Percentiles rank a stretch among this genome's conserved stretches.
Evolutionary conservation across 2,888 invertebrate genomes (phyloP).

Genomic region (Plebejus melissa): DNA sequence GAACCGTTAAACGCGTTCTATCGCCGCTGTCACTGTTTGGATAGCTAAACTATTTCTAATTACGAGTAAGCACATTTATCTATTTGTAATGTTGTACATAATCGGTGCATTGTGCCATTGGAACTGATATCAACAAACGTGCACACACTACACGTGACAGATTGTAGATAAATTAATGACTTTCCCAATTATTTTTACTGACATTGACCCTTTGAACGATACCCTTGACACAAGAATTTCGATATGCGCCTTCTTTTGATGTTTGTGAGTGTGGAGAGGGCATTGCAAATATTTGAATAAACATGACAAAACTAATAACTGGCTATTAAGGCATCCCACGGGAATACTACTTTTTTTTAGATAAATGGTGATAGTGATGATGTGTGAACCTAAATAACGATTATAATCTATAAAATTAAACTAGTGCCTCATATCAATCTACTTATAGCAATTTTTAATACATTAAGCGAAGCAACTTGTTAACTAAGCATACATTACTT

Average conservation of each 20-base stretch:
- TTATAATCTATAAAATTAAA: not conserved
- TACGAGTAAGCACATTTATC: not conserved
- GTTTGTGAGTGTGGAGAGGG: not conserved
- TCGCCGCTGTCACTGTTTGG: not conserved
- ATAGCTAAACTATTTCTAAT: not conserved
- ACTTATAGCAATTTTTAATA: not conserved
- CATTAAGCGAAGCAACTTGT: not conserved
- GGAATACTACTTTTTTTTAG: too few relatives aligned
- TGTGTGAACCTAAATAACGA: not conserved
- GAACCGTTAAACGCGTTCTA: not conserved
- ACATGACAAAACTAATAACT: not conserved
- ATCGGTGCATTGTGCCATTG: not conserved
- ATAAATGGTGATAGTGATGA: too few relatives aligned
- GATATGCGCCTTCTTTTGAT: not conserved
- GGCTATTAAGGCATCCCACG: too few relatives aligned
- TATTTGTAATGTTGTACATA: not conserved
- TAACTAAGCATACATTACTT: not conserved
- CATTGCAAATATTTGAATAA: not conserved
- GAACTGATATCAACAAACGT: not conserved
- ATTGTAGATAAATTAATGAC: slow-evolving; percentile 7
- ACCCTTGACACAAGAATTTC: not conserved
- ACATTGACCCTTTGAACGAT: not conserved
- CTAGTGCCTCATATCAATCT: not conserved
- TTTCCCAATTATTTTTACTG: slow-evolving; percentile 3
- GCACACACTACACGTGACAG: not conserved